These are phyloP conservation scores for Leucoraja ocellata DNA, from an alignment of 2,797 vertebrate species.

Conservation along the genomic window DNA sequence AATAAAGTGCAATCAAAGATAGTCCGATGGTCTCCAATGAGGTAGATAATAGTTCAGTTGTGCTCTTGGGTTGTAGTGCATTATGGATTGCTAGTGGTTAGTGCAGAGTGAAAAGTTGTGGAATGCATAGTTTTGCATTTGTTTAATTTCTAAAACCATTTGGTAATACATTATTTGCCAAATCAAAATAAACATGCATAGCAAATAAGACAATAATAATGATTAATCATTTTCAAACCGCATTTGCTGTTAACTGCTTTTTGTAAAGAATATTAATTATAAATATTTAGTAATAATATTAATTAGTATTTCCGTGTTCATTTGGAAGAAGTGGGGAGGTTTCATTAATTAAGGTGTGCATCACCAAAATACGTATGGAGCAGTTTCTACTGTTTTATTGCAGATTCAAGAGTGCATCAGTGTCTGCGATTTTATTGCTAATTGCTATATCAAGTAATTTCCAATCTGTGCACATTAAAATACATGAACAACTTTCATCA, in stretches of 20 bases:
- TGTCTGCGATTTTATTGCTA: constrained; percentile 32
- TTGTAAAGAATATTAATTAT: constrained; percentile 12
- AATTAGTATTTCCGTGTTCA: not conserved
- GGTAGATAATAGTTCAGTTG: too few relatives aligned
- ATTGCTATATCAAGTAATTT: constrained; percentile 31
- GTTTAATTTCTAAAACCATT: not conserved
- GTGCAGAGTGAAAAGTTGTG: not conserved
- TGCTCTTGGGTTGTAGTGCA: too few relatives aligned
- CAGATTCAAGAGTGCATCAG: constrained; percentile 17
- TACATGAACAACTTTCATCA: constrained; percentile 31
- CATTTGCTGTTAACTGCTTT: not conserved
- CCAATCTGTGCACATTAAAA: constrained; percentile 33
- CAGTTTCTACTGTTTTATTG: constrained; percentile 10
- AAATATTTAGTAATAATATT: constrained; percentile 4
- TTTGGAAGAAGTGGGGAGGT: constrained; percentile 5
- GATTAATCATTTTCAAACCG: not conserved
- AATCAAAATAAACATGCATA: too few relatives aligned
- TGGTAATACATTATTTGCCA: not conserved
- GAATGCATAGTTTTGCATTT: not conserved
- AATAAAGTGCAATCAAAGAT: too few relatives aligned
- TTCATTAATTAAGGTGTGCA: constrained; percentile 28
- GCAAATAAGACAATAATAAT: not conserved
- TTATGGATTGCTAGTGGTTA: not conserved
- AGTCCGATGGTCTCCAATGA: too few relatives aligned
- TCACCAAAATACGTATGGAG: constrained; percentile 2